These are phyloP conservation scores for Ferdinandea cuprea DNA, from an alignment of 2,888 invertebrate genomes.

Conservation along the genomic window DNA sequence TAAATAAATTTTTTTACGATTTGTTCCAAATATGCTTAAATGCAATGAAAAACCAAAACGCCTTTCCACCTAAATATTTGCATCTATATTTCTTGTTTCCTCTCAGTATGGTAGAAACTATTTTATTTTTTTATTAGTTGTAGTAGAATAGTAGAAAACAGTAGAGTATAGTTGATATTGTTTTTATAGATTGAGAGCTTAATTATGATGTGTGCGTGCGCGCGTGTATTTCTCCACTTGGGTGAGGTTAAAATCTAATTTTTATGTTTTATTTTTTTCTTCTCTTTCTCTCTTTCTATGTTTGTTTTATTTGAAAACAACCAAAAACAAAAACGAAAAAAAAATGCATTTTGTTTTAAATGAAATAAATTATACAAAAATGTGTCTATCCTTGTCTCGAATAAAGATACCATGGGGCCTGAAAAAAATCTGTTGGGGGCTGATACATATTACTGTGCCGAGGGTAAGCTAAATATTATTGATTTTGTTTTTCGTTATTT, in stretches of 20 bases:
- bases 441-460: constrained; percentile 83
- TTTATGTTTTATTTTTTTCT: constrained; percentile 49
- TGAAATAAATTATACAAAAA: constrained; percentile 53
- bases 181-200: constrained; percentile 23
- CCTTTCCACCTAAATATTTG: too few species aligned
- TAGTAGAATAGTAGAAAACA: constrained; percentile 1
- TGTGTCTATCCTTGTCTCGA: constrained; percentile 70
- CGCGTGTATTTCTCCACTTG: constrained; percentile 54
- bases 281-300: constrained; percentile 67
- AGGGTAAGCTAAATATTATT: constrained; percentile 82
- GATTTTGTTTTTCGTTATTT: constrained; percentile 66
- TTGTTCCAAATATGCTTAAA: too few species aligned
- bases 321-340: constrained; percentile 60
- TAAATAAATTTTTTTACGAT: too few species aligned
- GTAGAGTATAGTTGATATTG: not conserved
- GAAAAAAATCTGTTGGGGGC: constrained; percentile 84
- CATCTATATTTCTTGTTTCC: constrained; percentile 4
- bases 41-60: too few species aligned
- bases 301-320: constrained; percentile 59
- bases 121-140: constrained; percentile 9
- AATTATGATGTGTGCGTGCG: constrained; percentile 65
- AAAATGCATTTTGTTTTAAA: constrained; percentile 29
- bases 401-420: constrained; percentile 83
- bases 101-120: not conserved
- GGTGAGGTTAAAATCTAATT: constrained; percentile 71